Evolutionary conservation across 2,797 vertebrate species (phyloP).

Genomic region (Adelosebastes latens): DNA sequence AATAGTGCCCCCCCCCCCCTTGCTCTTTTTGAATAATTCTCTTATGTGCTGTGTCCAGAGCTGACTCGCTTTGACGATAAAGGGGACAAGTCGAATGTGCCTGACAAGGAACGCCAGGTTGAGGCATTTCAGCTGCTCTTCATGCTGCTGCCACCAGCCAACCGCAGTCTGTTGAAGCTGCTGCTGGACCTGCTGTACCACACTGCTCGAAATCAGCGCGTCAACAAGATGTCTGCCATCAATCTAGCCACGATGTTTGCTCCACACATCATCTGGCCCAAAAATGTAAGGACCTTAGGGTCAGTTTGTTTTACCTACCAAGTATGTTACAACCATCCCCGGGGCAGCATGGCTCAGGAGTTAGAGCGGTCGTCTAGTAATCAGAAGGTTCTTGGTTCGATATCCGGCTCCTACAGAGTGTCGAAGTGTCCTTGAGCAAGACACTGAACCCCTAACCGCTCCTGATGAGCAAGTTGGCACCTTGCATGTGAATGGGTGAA

Average conservation of each 20-base stretch:
- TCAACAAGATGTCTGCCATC: slow-evolving; percentile 98
- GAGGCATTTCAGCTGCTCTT: slow-evolving; percentile 95
- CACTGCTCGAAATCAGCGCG: slow-evolving; percentile 94
- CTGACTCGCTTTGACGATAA: slow-evolving; percentile 90
- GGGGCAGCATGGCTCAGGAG: not conserved
- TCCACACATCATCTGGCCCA: slow-evolving; percentile 97
- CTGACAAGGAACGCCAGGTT: slow-evolving; percentile 94
- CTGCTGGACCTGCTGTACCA: slow-evolving; percentile 95
- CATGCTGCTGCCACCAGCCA: slow-evolving; percentile 92
- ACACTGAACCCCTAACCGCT: not conserved
- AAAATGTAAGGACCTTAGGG: slow-evolving; percentile 85
- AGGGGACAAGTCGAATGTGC: slow-evolving; percentile 89
- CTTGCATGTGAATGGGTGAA: not conserved
- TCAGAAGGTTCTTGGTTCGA: not conserved
- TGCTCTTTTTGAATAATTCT: not conserved
- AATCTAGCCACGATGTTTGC: slow-evolving; percentile 98
- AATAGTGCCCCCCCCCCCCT: not conserved
- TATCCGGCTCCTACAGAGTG: not conserved
- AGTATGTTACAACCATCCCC: not conserved
- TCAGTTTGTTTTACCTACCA: not conserved
- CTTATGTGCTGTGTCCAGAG: slow-evolving; percentile 76
- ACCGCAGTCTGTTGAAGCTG: slow-evolving; percentile 92
- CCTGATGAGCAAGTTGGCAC: not conserved
- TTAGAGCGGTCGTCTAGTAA: not conserved
- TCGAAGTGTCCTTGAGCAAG: not conserved